phyloP scores from a whole-genome alignment of 2,113 vertebrate genomes.

The Vombatus ursinus region DNA sequence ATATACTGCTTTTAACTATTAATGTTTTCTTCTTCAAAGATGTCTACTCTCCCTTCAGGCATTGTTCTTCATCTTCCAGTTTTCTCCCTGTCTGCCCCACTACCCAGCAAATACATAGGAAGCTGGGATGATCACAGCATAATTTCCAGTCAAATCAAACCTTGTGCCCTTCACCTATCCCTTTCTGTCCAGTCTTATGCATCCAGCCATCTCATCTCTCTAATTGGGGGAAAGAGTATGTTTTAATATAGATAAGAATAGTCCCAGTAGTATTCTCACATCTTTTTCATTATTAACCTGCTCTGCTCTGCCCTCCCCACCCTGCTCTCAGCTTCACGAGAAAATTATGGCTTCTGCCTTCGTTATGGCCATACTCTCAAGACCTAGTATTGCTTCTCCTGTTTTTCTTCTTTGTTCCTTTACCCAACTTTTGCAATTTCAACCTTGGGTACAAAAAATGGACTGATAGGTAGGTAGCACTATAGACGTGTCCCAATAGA shows the following conservation, averaged over 20 bases:
- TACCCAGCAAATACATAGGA: background rate
- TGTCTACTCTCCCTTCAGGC: background rate
- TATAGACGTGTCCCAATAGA: background rate
- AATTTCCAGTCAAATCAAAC: background rate
- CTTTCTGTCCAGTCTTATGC: background rate
- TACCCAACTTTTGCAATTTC: constrained; percentile 8
- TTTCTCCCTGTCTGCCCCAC: background rate
- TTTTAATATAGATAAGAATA: background rate
- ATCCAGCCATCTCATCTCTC: background rate
- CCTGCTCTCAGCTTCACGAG: background rate
- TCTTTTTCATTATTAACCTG: background rate
- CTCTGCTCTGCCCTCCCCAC: background rate
- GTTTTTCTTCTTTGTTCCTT: background rate
- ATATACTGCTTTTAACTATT: background rate
- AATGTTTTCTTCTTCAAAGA: constrained; percentile 14
- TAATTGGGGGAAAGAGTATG: background rate
- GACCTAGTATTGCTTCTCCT: background rate
- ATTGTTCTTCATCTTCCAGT: background rate
- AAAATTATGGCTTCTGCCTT: background rate
- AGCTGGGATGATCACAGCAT: background rate
- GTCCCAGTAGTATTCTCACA: background rate
- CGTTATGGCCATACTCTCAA: background rate
- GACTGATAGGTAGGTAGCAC: background rate
- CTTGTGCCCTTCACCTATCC: background rate
- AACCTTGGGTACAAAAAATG: background rate